phyloP scores from a whole-genome alignment of 2,888 invertebrate genomes.

The Tuta absoluta region DNA sequence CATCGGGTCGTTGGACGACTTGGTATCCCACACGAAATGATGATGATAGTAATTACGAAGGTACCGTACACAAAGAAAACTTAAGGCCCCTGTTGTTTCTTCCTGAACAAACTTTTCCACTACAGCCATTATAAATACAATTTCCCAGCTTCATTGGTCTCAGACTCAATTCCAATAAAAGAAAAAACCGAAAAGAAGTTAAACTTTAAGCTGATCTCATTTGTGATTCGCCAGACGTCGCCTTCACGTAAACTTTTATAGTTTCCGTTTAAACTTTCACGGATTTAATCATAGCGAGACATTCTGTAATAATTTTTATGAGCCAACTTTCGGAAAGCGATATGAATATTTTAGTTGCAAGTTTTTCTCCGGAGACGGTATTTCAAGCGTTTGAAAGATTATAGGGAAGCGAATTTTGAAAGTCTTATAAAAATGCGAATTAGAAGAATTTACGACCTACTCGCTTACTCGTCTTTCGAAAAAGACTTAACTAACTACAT shows the following conservation, averaged over 20 bases:
- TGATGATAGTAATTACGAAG: no score
- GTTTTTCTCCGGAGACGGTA: constrained; percentile 19
- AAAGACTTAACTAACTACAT: no score
- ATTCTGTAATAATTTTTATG: constrained; percentile 66
- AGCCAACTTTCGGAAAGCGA: constrained; percentile 48
- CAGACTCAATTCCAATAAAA: constrained; percentile 33
- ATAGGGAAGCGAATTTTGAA: not conserved
- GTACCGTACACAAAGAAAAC: not conserved
- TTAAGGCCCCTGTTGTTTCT: not conserved
- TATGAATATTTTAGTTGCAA: constrained; percentile 51
- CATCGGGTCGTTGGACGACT: no score
- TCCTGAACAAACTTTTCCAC: not conserved
- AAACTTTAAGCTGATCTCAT: constrained; percentile 51
- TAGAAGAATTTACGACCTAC: no score
- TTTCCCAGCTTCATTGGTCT: constrained; percentile 7
- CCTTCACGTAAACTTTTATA: constrained; percentile 65
- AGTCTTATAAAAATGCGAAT: no score
- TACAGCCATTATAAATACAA: constrained; percentile 18
- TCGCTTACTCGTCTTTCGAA: no score
- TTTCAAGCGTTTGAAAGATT: constrained; percentile 2
- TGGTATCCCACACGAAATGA: no score
- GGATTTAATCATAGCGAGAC: constrained; percentile 64
- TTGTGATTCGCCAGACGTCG: constrained; percentile 54
- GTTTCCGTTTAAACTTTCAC: constrained; percentile 66
- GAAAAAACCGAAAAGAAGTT: constrained; percentile 35